Base-by-base conservation (phyloP, 1,140 invertebrate species). In the Teleogryllus occipitalis region DNA sequence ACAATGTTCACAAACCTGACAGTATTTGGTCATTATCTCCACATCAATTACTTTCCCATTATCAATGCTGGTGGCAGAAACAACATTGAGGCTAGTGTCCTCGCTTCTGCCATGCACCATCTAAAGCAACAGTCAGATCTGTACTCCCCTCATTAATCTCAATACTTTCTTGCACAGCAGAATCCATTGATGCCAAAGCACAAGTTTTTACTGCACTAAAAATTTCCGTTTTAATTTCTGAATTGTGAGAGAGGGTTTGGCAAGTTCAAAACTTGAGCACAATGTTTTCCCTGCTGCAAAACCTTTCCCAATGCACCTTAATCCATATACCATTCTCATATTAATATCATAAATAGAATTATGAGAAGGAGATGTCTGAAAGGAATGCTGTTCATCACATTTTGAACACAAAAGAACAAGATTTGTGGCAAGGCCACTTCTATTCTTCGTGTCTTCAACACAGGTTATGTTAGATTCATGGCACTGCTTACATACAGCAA, bases 1-100 rank as follows among this genome's bases (percentile, higher is more conserved):
- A n/a, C n/a, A n/a, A n/a, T n/a, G n/a, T n/a, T n/a, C n/a, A 72
- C 54, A 72, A 12, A 18, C 18, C 18, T 75, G 75, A 72, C 79
- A 80, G 47, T 76, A 80, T 65, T 80, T 80, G 10, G 79, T 77
- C 12, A 80, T n/a, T 21, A 80, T 48, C 18, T 80, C 79, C 47
- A 80, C 48, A 65, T 80, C 79, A 8, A 80, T 18, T 10, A 80
- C 79, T 80, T 80, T 80, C 8, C 79, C 79, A 48, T 74, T 80
- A 22, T 77, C 79, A 8, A 80, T 27, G 39, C 75, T 78, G 12
- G 79, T 80, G 15, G 76, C 47, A 21, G 79, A 18, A n/a, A n/a
- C n/a, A n/a, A n/a, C n/a, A n/a, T n/a, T n/a, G n/a, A n/a, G n/a
- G n/a, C n/a, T n/a, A n/a, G n/a, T n/a, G n/a, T n/a, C n/a, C n/a